phyloP scores from a whole-genome alignment of 1,140 invertebrate genomes.

The Tetramorium parvispinum region DNA sequence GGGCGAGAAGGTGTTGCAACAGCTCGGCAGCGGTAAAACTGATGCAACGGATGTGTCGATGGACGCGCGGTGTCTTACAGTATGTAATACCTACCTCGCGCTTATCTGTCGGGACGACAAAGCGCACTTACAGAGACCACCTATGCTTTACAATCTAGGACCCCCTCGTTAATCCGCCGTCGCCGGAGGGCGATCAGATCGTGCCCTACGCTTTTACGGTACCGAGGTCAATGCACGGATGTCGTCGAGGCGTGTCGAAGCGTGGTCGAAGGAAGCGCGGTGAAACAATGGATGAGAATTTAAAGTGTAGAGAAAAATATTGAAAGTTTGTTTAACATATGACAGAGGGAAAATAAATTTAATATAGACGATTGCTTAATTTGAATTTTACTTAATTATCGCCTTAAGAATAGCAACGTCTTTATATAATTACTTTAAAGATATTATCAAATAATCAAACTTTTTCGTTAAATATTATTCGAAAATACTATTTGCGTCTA shows the following conservation, averaged over 20 bases:
- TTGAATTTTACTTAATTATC: background rate
- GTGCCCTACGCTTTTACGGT: constrained; percentile 49
- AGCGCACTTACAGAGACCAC: constrained; percentile 65
- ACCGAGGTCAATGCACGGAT: constrained; percentile 43
- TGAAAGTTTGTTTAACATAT: background rate
- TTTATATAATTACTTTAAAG: background rate
- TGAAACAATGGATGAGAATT: constrained; percentile 13
- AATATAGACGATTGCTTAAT: background rate
- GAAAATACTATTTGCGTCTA: background rate
- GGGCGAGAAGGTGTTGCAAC: background rate
- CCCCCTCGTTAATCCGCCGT: constrained; percentile 62
- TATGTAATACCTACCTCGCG: constrained; percentile 27
- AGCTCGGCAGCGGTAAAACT: background rate
- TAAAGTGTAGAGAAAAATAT: constrained; percentile 8
- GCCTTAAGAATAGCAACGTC: background rate
- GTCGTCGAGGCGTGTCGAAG: constrained; percentile 42
- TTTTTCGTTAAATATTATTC: background rate
- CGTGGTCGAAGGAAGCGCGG: constrained; percentile 17
- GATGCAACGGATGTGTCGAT: constrained; percentile 33
- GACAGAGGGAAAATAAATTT: background rate
- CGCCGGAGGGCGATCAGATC: constrained; percentile 56
- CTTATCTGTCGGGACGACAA: constrained; percentile 64
- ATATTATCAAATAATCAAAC: background rate
- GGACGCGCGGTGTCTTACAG: constrained; percentile 17
- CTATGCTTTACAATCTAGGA: constrained; percentile 64